Evolutionary conservation across 2,797 vertebrate genomes (phyloP).

Genomic region (Poecilia gillii): DNA sequence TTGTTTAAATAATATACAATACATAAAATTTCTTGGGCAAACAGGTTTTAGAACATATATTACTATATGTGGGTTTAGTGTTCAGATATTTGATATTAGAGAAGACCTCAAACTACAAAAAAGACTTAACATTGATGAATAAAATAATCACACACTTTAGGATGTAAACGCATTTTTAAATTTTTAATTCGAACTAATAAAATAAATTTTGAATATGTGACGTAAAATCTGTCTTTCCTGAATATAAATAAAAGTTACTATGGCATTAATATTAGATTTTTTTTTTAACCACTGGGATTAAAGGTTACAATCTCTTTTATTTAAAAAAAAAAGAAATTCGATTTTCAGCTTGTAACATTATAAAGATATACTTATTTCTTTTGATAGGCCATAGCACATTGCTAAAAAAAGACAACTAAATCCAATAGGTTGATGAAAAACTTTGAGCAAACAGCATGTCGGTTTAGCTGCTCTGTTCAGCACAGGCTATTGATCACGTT

Average conservation of each 20-base stretch:
- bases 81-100: constrained; percentile 56
- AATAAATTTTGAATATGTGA: constrained; percentile 22
- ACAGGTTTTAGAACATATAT: constrained; percentile 80
- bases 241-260: constrained; percentile 8
- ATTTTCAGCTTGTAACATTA: constrained; percentile 22
- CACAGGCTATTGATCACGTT: constrained; percentile 46
- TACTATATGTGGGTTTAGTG: constrained; percentile 75
- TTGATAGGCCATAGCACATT: constrained; percentile 26
- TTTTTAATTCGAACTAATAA: constrained; percentile 26
- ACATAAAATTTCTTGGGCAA: constrained; percentile 74
- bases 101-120: constrained; percentile 55
- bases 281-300: background rate
- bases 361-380: constrained; percentile 13
- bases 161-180: constrained; percentile 41
- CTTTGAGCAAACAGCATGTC: constrained; percentile 23
- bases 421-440: constrained; percentile 12
- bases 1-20: constrained; percentile 87
- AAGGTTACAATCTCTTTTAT: constrained; percentile 13
- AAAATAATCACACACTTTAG: constrained; percentile 28
- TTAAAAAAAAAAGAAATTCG: constrained; percentile 9
- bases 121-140: constrained; percentile 28
- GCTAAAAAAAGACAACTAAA: constrained; percentile 7
- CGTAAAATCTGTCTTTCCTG: constrained; percentile 2
- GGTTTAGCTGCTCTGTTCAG: constrained; percentile 31
- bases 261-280: background rate